Conservation (phyloP, 2,888 invertebrate genomes). For the Cantharis lateralis region DNA sequence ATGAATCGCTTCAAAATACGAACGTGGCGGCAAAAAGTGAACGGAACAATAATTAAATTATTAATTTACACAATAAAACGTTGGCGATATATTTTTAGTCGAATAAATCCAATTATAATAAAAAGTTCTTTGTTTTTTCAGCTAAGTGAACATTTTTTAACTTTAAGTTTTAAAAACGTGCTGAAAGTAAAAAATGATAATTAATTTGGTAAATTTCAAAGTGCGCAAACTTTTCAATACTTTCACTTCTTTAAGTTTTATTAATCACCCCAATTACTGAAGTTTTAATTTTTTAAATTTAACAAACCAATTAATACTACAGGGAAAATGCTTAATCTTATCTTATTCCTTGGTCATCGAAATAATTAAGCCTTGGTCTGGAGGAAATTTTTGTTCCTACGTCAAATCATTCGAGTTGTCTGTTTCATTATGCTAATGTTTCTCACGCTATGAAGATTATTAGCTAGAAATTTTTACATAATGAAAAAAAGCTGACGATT, state of each 20-base stretch:
- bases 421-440: not conserved
- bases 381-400: not conserved
- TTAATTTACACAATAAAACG: not conserved
- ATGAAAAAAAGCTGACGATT: not conserved
- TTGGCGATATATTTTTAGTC: not conserved
- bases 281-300: not conserved
- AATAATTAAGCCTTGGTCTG: not conserved
- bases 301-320: not conserved
- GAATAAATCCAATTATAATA: not conserved
- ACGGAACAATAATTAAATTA: not conserved
- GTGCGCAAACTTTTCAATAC: not conserved
- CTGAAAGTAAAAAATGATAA: not conserved
- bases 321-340: not conserved
- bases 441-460: not conserved
- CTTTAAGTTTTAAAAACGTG: not conserved
- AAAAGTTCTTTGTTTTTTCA: not conserved
- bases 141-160: not conserved
- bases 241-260: not conserved
- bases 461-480: not conserved
- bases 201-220: not conserved
- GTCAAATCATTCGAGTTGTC: not conserved
- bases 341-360: not conserved
- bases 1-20: not conserved
- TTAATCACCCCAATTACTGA: not conserved
- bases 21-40: not conserved